Evolutionary conservation across 2,113 vertebrate species (phyloP), one percentile per base, ranked within the genome.

Genomic region (Menidia beryllina): DNA sequence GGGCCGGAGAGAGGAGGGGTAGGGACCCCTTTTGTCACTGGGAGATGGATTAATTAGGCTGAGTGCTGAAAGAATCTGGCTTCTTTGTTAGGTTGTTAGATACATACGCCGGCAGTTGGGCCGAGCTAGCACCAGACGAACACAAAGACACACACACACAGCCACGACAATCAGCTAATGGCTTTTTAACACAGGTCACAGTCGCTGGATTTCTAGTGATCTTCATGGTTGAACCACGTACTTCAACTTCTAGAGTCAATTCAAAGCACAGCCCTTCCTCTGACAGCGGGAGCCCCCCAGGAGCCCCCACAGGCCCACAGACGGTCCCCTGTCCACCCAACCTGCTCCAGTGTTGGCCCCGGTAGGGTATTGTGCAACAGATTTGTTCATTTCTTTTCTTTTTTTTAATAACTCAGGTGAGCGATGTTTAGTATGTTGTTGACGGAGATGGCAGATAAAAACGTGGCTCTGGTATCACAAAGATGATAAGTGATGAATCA

Each of bases 21-120:
- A 20, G 66, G 69, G 64, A 76, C 75, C 75, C 86, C 41, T 74
- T 88, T 90, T 84, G 83, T 88, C 81, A 81, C 72, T 19, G n/a
- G 73, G 82, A 78, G 83, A 78, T 85, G 82, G 85, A 91, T 91
- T 91, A 89, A 91, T 91, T 92, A 91, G 77, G 84, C 59, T 86
- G 79, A 88, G 81, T 87, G 88, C 73, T 79, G 73, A 80, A 85
- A 75, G 58, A 81, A 73, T 20, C 73, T 21, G 58, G 64, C 52
- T 51, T 79, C 86, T 86, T 82, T 87, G 80, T 83, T 57, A 20
- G 43, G 73, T 34, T 50, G 41, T 54, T 6, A 62, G 20, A 58
- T 36, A 57, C 25, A 70, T 56, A 66, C 48, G 61, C 67, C 23
- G 38, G 84, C 70, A 57, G 59, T 49, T 65, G 30, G 20, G 41